Base-by-base conservation (phyloP, 2,888 invertebrate genomes). In the Aporophyla nigra region DNA sequence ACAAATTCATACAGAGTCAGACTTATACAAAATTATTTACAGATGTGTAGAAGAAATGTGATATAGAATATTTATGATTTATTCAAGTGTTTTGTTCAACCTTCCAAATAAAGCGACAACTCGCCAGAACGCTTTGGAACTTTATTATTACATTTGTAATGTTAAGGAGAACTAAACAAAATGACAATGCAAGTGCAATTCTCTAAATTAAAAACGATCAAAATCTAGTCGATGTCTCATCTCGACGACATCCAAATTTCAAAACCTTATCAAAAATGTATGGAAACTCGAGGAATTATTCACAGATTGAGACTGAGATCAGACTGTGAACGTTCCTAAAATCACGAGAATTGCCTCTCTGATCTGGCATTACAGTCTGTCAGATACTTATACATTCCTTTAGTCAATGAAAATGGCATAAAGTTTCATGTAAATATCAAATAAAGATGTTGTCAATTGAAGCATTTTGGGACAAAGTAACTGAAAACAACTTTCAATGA, bases 11-110 rank as follows among this genome's bases (percentile, higher is more conserved):
- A 43, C 24, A 51, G 33, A 77, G 7, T 27, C 19, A 46, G 10
- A 53, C 24, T 58, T 49, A 56, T 21, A 62, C 19, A 66, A 12
- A 66, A 74, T 71, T 66, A 54, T 62, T 58, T 66, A 74, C 53
- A 82, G n/a, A 65, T 71, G 14, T 56, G 14, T 56, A 71, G 10
- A 43, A 24, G n/a, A 63, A 12, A 62, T 43, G 21, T 56, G 21
- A 59, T 61, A 65, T 49, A 71, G 51, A 74, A 80, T 86, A 63
- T 71, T 75, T 58, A 65, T 59, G 46, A 66, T n/a, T 33, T 24
- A 74, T 66, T 49, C 51, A 72, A 56, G 12, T 74, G 24, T 58
- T 54, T 71, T 21, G 3, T 49, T 5, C 65, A 74, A 76, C 43
- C 33, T 43, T 66, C n/a, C 5, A 58, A 63, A 83, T 72, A 70